Evolutionary conservation across 2,113 vertebrate genomes (phyloP), one percentile per base, ranked within the genome.

Genomic region (Grallaria varia): DNA sequence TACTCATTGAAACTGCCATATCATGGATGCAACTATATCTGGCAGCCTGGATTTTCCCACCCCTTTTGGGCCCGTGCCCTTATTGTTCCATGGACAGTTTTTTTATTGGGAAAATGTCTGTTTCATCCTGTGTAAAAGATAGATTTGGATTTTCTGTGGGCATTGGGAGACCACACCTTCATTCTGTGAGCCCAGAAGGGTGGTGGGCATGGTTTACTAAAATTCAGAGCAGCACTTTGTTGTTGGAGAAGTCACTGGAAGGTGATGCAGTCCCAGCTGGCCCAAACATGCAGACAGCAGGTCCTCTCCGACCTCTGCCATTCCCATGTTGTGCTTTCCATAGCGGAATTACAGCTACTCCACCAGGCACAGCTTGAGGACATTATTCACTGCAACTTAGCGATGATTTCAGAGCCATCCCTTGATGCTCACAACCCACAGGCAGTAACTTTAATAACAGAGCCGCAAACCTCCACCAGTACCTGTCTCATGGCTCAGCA

Each of bases 21-120:
- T 77, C 73, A 31, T 39, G 94, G 93, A 95, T 81, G 95, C 89
- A 28, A 82, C 91, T 1, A 8, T 67, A 86, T 87, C 91, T 97
- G 93, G 86, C 94, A 93, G 96, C 68, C 60, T 45, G 89, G 52
- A 50, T 72, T 84, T 85, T 92, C 76, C 96, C 96, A 44, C 95
- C 95, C 69, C 87, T 95, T 95, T 96, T 97, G 96, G 95, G 86
- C 72, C 91, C 22, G 5, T 92, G 94, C 96, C 94, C 56, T 95
- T 64, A 95, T 95, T 97, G 96, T 97, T 89, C 10, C 87, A 10
- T 0, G 66, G 78, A 47, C n/a, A 11, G 11, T 12, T 77, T 77
- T 67, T 35, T 8, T 6, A 24, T 10, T 5, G 5, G 56, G 86
- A 4, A 13, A 28, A 15, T 1, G 40, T 18, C 47, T 87, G 2